Conservation (phyloP, 2,113 vertebrate species). For the Serilophus lunatus region DNA sequence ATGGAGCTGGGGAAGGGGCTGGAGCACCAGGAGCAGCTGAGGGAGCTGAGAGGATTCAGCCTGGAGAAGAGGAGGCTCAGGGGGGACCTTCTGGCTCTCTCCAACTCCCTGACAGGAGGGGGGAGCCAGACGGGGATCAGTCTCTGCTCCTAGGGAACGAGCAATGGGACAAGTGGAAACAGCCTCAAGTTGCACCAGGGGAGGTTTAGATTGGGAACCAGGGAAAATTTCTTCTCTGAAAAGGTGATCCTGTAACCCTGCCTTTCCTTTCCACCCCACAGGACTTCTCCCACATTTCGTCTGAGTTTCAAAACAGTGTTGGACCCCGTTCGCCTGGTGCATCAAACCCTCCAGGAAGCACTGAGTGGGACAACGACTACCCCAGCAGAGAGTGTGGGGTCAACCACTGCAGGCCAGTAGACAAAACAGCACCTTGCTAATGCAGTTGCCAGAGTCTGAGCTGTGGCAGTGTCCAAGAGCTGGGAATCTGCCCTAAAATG, state of each 20-base stretch:
- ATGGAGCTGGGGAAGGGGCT: background rate
- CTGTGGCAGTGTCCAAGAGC: background rate
- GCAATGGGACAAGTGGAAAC: background rate
- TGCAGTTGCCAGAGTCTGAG: background rate
- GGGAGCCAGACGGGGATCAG: rapidly evolving
- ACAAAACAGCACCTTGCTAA: background rate
- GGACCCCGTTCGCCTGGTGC: slow-evolving; percentile 90
- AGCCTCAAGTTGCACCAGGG: too few relatives aligned
- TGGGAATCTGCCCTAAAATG: background rate
- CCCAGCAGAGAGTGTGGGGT: slow-evolving; percentile 93
- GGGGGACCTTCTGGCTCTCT: background rate
- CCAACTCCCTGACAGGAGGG: background rate
- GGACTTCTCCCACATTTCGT: slow-evolving; percentile 92
- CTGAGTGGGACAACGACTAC: slow-evolving; percentile 94
- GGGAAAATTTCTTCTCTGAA: background rate
- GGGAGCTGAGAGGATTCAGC: background rate
- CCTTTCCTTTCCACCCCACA: slow-evolving; percentile 30
- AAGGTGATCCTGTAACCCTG: background rate
- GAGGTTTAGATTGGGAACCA: background rate
- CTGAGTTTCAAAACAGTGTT: slow-evolving; percentile 91
- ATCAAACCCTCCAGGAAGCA: slow-evolving; percentile 81
- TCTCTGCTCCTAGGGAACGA: background rate
- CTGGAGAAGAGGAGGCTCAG: background rate
- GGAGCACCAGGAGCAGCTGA: rapidly evolving
- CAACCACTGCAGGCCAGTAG: slow-evolving; percentile 92